Base-by-base conservation (phyloP, 2,113 vertebrate genomes). In the Anthoscopus minutus region DNA sequence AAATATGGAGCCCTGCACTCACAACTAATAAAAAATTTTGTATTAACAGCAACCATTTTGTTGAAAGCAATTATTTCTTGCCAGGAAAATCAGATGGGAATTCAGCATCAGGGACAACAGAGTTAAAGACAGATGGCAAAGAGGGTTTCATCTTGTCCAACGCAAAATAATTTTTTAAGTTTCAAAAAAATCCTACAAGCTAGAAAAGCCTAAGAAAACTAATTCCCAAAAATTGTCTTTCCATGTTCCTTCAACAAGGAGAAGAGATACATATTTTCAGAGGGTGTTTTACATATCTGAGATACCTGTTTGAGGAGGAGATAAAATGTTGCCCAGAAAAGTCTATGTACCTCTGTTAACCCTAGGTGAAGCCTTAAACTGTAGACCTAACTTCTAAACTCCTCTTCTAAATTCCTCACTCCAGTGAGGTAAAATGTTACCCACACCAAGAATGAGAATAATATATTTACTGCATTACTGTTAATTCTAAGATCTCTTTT, bases 91-190 rank as follows among this genome's bases (percentile, higher is more conserved):
- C 95, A 94, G 93, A 92, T 95, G 96, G 94, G 61, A 87, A 95
- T 92, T 87, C 79, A 89, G 78, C 87, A 94, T 81, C 81, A 94
- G 87, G 89, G 91, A 95, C 78, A 96, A 97, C 87, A 87, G 91
- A 94, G 92, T 95, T 96, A 92, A 94, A 92, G 91, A 91, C 93
- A 93, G 89, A 96, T 94, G 94, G 95, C 81, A 95, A 81, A 95
- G 84, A 96, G 81, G 74, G 96, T 88, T 88, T 93, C 58, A 92
- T 86, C 85, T 92, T 92, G 88, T 86, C 79, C 93, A 90, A 95
- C 37, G 72, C 20, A 16, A 72, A 95, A 65, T 65, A 67, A 61
- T 77, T 90, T 90, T 83, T 57, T 31, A 80, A 78, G 42, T 87
- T 94, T 54, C 1, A 83, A 67, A 85, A 92, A 81, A 67, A 38